Evolutionary conservation across 1,140 invertebrate genomes (phyloP).

Genomic region (Drosophila triauraria): DNA sequence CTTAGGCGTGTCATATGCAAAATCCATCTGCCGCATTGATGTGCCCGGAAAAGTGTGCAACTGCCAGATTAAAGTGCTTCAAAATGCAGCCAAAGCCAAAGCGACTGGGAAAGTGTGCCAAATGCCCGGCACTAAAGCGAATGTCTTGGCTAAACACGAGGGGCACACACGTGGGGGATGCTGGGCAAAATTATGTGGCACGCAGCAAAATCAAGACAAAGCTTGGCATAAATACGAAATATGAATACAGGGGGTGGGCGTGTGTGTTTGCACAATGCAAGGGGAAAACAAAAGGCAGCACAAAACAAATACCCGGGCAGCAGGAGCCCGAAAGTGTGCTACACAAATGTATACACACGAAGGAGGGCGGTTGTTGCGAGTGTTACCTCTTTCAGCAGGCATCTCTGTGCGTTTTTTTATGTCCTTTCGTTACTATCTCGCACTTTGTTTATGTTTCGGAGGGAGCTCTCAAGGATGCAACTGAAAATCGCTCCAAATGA

Average conservation of each 20-base stretch:
- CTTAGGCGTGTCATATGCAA: constrained; percentile 45
- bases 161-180: not conserved
- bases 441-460: constrained; percentile 49
- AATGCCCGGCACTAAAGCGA: constrained; percentile 19
- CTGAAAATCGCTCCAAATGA: constrained; percentile 7
- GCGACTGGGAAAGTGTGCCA: constrained; percentile 20
- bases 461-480: constrained; percentile 36
- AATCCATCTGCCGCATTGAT: constrained; percentile 26
- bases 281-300: constrained; percentile 70
- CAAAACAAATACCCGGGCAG: constrained; percentile 55
- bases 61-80: constrained; percentile 41
- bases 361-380: constrained; percentile 1
- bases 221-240: constrained; percentile 63
- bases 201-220: constrained; percentile 70
- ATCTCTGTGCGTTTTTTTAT: constrained; percentile 21
- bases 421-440: constrained; percentile 44
- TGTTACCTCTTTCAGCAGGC: not conserved
- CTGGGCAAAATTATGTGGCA: constrained; percentile 51
- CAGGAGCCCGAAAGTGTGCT: constrained; percentile 69
- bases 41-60: constrained; percentile 18
- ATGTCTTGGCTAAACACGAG: constrained; percentile 20
- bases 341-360: constrained; percentile 56
- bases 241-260: constrained; percentile 10
- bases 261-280: constrained; percentile 64
- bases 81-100: constrained; percentile 31